These are phyloP conservation scores for Holothuria scabra DNA, from an alignment of 53 echinoderm and acorn worm genomes.

Conservation along the genomic window DNA sequence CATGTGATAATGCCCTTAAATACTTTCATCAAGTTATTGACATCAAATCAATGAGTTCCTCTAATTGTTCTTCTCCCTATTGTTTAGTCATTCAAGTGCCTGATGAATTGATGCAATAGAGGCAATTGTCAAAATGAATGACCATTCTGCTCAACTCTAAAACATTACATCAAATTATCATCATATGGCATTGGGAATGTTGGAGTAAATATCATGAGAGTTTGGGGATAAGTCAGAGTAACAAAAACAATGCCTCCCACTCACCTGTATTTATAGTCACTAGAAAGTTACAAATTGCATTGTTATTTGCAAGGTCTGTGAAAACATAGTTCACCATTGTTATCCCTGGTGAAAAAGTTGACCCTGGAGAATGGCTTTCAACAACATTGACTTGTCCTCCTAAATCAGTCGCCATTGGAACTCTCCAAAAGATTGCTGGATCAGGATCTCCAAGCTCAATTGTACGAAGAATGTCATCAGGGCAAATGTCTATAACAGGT, in stretches of 20 bases:
- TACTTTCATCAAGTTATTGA: too few relatives aligned
- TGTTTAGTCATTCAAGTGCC: too few relatives aligned
- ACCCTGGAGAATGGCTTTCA: background rate
- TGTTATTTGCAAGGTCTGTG: background rate
- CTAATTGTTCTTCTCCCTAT: too few relatives aligned
- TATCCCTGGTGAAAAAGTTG: background rate
- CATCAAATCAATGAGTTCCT: too few relatives aligned
- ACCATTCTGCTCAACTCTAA: too few relatives aligned
- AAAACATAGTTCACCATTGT: conserved; percentile 16
- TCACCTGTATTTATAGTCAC: conserved; percentile 26
- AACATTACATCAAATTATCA: too few relatives aligned
- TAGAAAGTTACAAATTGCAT: background rate
- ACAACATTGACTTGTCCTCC: conserved; percentile 25
- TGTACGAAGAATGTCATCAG: background rate
- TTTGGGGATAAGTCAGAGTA: too few relatives aligned
- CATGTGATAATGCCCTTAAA: too few relatives aligned
- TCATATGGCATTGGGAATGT: too few relatives aligned
- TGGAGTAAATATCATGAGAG: background rate
- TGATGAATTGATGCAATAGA: too few relatives aligned
- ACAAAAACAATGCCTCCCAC: background rate
- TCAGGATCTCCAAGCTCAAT: conserved; percentile 28
- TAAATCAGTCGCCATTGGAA: conserved; percentile 63
- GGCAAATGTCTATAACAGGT: conserved; percentile 22
- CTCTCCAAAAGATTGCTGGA: conserved; percentile 40
- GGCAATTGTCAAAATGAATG: too few relatives aligned